Conservation (phyloP, 2,888 invertebrate genomes). For the Metellina segmentata region DNA sequence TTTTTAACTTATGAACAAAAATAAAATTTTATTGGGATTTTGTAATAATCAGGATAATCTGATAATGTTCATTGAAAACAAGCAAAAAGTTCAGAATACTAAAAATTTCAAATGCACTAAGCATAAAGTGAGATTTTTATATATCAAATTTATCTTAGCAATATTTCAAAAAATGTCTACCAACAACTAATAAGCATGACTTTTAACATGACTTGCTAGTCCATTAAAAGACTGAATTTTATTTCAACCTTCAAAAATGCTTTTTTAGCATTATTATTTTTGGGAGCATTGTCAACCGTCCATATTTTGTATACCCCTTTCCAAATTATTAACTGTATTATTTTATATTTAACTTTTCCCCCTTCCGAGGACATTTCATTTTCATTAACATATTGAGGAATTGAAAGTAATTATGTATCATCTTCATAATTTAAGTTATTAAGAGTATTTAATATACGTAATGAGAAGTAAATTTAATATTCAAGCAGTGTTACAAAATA, state of each 20-base stretch:
- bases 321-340: background rate
- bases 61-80: background rate
- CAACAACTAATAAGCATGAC: background rate
- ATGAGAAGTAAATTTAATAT: too few relatives aligned
- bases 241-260: background rate
- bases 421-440: too few relatives aligned
- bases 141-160: conserved; percentile 62
- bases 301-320: conserved; percentile 39
- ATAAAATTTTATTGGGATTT: background rate
- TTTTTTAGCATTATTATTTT: background rate
- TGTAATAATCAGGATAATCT: background rate
- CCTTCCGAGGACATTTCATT: too few relatives aligned
- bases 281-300: conserved; percentile 19
- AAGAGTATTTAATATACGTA: too few relatives aligned
- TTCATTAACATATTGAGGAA: too few relatives aligned
- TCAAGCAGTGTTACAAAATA: too few relatives aligned
- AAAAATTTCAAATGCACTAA: conserved; percentile 3
- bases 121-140: conserved; percentile 53
- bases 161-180: conserved; percentile 39
- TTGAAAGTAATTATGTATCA: too few relatives aligned
- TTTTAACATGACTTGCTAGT: conserved; percentile 20
- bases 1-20: background rate
- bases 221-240: background rate
- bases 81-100: conserved; percentile 8
- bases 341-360: too few relatives aligned